Percentiles rank a stretch among this genome's conserved stretches.
These are phyloP conservation scores for Eurosta solidaginis DNA, from an alignment of 1,140 invertebrate genomes.

Conservation along the genomic window DNA sequence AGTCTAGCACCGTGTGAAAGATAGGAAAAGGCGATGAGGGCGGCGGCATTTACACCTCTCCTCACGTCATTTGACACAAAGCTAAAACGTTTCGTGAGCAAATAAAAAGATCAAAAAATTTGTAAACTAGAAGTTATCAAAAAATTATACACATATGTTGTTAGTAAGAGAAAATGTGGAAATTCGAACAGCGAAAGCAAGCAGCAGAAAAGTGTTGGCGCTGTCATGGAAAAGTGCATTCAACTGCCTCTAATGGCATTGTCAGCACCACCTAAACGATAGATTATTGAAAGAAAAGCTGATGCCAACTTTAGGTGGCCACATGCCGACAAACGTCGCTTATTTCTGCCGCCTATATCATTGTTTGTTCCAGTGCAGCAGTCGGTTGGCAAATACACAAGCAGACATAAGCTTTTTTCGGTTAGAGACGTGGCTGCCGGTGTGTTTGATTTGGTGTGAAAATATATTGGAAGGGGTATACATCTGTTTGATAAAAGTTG, in stretches of 20 bases:
- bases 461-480: background rate
- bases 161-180: too few species aligned
- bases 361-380: conserved; percentile 1
- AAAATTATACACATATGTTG: background rate
- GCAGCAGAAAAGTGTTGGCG: background rate
- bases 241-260: conserved; percentile 24
- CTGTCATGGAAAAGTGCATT: conserved; percentile 10
- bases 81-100: conserved; percentile 9
- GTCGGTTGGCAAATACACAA: background rate
- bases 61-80: background rate
- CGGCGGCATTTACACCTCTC: too few species aligned
- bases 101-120: background rate
- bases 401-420: too few species aligned
- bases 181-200: too few species aligned
- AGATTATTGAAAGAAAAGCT: background rate
- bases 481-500: background rate
- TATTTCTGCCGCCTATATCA: too few species aligned
- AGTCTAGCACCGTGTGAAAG: background rate
- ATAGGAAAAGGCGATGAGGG: background rate
- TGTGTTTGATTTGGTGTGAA: background rate
- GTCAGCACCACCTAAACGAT: background rate
- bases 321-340: background rate
- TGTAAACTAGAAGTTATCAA: conserved; percentile 8
- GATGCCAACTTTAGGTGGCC: conserved; percentile 4
- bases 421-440: too few species aligned